Conservation (phyloP, 2,888 invertebrate species). For the Drosophila histrio region DNA sequence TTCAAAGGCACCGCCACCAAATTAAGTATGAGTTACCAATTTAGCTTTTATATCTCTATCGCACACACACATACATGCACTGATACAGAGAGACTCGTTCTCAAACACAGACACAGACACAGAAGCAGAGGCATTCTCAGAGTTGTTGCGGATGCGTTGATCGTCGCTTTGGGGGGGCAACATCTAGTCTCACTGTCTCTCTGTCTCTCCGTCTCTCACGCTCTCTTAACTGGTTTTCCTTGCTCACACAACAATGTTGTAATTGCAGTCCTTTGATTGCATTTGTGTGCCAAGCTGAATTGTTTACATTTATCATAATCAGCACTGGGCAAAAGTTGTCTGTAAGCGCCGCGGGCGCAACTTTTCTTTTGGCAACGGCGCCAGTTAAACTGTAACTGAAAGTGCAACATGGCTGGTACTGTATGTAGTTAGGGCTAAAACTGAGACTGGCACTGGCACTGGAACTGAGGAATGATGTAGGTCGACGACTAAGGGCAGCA, state of each 20-base stretch:
- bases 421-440: not conserved
- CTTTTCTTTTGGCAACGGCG: slow-evolving; percentile 71
- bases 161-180: slow-evolving; percentile 58
- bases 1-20: slow-evolving; percentile 84
- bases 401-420: slow-evolving; percentile 5
- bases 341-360: slow-evolving; percentile 62
- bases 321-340: slow-evolving; percentile 55
- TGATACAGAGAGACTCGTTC: slow-evolving; percentile 26
- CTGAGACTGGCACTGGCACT: slow-evolving; percentile 16
- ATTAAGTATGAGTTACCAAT: slow-evolving; percentile 84
- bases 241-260: slow-evolving; percentile 46
- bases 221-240: slow-evolving; percentile 61
- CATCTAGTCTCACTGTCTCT: slow-evolving; percentile 7
- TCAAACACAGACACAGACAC: slow-evolving; percentile 2
- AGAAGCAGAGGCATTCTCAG: slow-evolving; percentile 31
- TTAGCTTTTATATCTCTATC: slow-evolving; percentile 84
- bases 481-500: slow-evolving; percentile 54
- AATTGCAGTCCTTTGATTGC: slow-evolving; percentile 78
- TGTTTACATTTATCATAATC: slow-evolving; percentile 77
- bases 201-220: slow-evolving; percentile 6
- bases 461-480: slow-evolving; percentile 43
- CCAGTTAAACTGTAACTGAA: slow-evolving; percentile 51
- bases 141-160: slow-evolving; percentile 52
- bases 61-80: slow-evolving; percentile 45
- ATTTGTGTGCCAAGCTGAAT: slow-evolving; percentile 76